Evolutionary conservation across 2,888 invertebrate species (phyloP), one percentile per base, ranked within the genome.

Genomic region (Eupithecia centaureata): DNA sequence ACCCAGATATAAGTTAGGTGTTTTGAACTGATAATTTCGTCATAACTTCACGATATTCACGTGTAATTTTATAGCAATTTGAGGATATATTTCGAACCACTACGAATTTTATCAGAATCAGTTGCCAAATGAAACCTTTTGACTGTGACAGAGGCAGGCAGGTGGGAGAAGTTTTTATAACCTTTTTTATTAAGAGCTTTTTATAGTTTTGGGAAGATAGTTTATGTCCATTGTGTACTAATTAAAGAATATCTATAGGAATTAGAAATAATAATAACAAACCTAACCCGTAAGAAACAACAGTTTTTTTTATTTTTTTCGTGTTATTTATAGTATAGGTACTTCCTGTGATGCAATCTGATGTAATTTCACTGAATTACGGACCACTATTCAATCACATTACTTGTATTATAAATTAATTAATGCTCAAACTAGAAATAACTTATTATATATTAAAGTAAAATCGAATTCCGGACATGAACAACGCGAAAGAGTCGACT

Each of bases 51-150:
- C 64, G 77, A 76, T 59, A 73, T 64, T 58, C 64, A 70, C 66
- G 52, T 59, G 56, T 68, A 70, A 65, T 54, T 54, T 54, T 54
- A 28, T 54, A 54, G 54, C 5, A 10, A 47, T 63, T 73, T 75
- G 68, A 74, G 73, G 57, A 69, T 63, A 58, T 62, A 69, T 72
- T 58, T 63, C 60, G 67, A 57, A 70, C 52, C 73, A 77, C 76
- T 76, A 35, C n/a, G 60, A 76, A 79, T 80, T 81, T 80, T 71
- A 56, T 56, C n/a, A 15, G 54, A 28, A 63, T 73, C 69, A 72
- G 73, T 77, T 73, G 76, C 73, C 80, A 85, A 79, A 76, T 74
- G 76, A 77, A 80, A 67, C 76, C 77, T 75, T 72, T 65, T 62
- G 70, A 73, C 78, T 38, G 58, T 73, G 73, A 71, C 68, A 65